Conservation (phyloP, 2,888 invertebrate species). For the Ariolimax columbianus region DNA sequence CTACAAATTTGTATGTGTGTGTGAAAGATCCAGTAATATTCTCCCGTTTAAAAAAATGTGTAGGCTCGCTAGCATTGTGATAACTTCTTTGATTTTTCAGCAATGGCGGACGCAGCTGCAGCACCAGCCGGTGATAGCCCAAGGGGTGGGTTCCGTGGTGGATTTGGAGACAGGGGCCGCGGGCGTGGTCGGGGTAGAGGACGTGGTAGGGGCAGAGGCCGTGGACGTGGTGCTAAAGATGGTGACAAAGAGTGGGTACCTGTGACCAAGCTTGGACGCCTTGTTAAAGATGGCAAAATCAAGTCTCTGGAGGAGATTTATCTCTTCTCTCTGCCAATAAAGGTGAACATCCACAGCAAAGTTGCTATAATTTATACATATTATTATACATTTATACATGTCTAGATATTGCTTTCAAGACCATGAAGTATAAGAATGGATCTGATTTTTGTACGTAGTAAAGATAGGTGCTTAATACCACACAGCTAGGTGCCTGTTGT, state of each 20-base stretch:
- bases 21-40: too few species aligned
- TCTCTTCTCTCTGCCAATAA: slow-evolving; percentile 97
- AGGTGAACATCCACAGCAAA: too few species aligned
- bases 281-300: slow-evolving; percentile 97
- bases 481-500: too few species aligned
- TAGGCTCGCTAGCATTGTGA: too few species aligned
- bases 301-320: slow-evolving; percentile 97
- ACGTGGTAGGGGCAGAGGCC: slow-evolving; percentile 78
- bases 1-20: too few species aligned
- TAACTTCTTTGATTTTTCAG: slow-evolving; percentile 50
- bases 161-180: slow-evolving; percentile 82
- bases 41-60: too few species aligned
- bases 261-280: slow-evolving; percentile 97
- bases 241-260: slow-evolving; percentile 99
- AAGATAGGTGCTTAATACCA: too few species aligned
- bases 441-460: too few species aligned
- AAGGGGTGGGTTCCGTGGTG: slow-evolving; percentile 77
- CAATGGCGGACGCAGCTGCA: slow-evolving; percentile 99
- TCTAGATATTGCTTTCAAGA: too few species aligned
- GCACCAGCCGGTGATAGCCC: slow-evolving; percentile 84
- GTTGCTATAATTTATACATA: too few species aligned
- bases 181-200: slow-evolving; percentile 82
- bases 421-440: too few species aligned
- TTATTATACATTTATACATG: too few species aligned
- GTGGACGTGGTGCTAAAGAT: slow-evolving; percentile 86